These are phyloP conservation scores for Lycodopsis pacificus DNA, from an alignment of 2,797 vertebrate genomes.

Conservation along the genomic window DNA sequence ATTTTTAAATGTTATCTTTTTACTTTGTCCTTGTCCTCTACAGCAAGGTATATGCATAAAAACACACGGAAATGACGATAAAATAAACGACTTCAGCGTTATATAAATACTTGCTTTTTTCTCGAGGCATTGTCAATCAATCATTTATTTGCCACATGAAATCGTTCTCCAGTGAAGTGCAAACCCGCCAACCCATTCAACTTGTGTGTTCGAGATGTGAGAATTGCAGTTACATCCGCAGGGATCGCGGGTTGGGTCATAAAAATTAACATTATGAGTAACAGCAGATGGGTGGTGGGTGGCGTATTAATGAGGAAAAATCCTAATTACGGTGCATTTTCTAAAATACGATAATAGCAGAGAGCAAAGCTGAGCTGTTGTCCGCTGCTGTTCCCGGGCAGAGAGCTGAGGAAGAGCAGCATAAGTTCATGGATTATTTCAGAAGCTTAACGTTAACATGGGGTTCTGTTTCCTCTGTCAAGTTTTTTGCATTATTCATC, in stretches of 20 bases:
- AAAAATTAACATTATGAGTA: not conserved
- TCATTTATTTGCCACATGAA: not conserved
- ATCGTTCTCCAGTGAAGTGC: not conserved
- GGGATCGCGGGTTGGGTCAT: not conserved
- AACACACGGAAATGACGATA: not conserved
- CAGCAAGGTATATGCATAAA: no score
- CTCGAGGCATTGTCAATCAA: not conserved
- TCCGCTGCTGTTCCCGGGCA: no score
- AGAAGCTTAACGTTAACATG: not conserved
- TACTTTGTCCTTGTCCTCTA: no score
- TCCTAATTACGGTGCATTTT: not conserved
- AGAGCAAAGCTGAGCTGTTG: not conserved
- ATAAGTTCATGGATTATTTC: not conserved
- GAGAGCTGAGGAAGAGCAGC: not conserved
- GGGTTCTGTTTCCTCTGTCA: not conserved
- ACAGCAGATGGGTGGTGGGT: not conserved
- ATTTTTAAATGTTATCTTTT: no score
- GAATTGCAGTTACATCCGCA: not conserved
- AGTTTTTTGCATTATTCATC: not conserved
- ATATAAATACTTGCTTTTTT: not conserved
- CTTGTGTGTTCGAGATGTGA: not conserved
- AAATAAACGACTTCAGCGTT: not conserved
- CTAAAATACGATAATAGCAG: not conserved
- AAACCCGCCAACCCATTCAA: not conserved
- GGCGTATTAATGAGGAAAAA: not conserved